phyloP scores from a whole-genome alignment of 2,888 invertebrate genomes.

The Euzophera pinguis region DNA sequence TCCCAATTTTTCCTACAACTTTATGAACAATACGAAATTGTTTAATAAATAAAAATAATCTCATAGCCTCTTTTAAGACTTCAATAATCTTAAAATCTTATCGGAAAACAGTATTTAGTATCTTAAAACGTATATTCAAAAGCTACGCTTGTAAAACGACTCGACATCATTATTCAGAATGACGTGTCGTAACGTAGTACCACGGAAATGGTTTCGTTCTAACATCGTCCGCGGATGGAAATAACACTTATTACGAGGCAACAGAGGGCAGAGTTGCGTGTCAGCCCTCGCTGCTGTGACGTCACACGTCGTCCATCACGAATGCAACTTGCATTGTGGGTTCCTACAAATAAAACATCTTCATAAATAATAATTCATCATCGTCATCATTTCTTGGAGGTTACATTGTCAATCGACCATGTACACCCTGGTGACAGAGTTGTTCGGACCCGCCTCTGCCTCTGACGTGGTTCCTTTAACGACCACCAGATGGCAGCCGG shows the following conservation, averaged over 20 bases:
- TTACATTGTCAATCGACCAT: too few relatives aligned
- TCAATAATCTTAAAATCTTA: background rate
- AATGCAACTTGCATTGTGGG: conserved; percentile 77
- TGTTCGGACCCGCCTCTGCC: too few relatives aligned
- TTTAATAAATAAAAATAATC: background rate
- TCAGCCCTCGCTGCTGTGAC: conserved; percentile 43
- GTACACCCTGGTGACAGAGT: too few relatives aligned
- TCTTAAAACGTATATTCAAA: conserved; percentile 9
- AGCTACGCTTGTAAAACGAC: background rate
- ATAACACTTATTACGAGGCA: conserved; percentile 9
- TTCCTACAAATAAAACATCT: conserved; percentile 43
- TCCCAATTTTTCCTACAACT: background rate
- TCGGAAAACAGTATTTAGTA: conserved; percentile 2
- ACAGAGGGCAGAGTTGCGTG: conserved; percentile 6
- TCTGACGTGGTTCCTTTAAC: too few relatives aligned
- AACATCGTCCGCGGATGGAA: conserved; percentile 4
- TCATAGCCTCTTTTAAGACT: conserved; percentile 2
- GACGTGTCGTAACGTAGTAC: background rate
- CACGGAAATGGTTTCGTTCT: conserved; percentile 4
- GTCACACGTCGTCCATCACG: conserved; percentile 76
- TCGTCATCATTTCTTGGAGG: too few relatives aligned
- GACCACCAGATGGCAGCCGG: too few relatives aligned
- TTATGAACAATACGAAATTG: background rate
- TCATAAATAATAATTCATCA: too few relatives aligned
- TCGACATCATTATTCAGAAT: background rate